These are phyloP conservation scores for Ochropleura plecta DNA, from an alignment of 2,888 invertebrate species.

Conservation along the genomic window DNA sequence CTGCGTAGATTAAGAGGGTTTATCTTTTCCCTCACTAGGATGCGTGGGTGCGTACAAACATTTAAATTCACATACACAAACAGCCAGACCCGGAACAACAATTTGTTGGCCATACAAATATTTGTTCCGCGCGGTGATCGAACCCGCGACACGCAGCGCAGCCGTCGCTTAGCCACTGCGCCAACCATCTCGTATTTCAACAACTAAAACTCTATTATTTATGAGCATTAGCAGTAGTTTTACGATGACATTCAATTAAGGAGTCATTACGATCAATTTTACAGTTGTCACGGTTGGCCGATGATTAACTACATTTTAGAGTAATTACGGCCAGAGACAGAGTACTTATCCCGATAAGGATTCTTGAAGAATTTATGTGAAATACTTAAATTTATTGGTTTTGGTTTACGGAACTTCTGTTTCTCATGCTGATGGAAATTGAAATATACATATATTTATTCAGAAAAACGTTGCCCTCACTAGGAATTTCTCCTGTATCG, in stretches of 20 bases:
- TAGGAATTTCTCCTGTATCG: too few relatives aligned
- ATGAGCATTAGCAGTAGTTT: conserved; percentile 7
- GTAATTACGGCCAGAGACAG: conserved; percentile 41
- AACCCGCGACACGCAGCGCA: too few relatives aligned
- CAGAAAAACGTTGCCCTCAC: too few relatives aligned
- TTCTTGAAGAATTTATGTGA: conserved; percentile 47
- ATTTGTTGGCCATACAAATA: too few relatives aligned
- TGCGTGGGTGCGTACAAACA: too few relatives aligned
- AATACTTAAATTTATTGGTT: conserved; percentile 47
- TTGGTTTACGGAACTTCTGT: conserved; percentile 15
- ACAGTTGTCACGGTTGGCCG: conserved; percentile 48
- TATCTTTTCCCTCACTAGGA: too few relatives aligned
- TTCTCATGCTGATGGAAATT: conserved; percentile 4
- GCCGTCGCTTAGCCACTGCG: too few relatives aligned
- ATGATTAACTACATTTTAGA: conserved; percentile 39
- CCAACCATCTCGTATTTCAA: not conserved
- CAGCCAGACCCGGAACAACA: too few relatives aligned
- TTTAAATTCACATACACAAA: too few relatives aligned
- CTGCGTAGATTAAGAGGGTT: too few relatives aligned
- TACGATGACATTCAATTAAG: conserved; percentile 51
- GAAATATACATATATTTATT: too few relatives aligned
- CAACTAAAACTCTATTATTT: not conserved
- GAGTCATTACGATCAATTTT: conserved; percentile 58
- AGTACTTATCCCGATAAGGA: conserved; percentile 29
- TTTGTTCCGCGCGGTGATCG: too few relatives aligned